Conservation (phyloP, 2,113 vertebrate species). For the Hippocampus guttulatus region DNA sequence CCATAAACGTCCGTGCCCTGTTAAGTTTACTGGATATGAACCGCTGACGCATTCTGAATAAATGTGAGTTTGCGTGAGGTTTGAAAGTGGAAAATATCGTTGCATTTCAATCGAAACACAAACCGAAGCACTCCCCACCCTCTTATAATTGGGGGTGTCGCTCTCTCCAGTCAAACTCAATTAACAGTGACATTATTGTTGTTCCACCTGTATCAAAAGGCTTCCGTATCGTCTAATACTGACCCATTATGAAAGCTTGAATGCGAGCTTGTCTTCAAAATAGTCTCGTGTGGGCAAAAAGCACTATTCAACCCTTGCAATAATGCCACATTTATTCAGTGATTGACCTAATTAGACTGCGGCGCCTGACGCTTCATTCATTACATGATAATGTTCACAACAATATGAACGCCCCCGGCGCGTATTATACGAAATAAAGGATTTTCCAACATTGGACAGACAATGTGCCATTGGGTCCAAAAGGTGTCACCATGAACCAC, state of each 20-base stretch:
- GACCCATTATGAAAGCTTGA: slow-evolving; percentile 1
- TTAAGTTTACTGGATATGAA: background rate
- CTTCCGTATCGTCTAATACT: background rate
- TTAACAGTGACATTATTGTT: background rate
- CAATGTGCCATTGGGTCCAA: slow-evolving; percentile 46
- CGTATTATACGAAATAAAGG: slow-evolving; percentile 47
- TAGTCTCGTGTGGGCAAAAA: slow-evolving; percentile 20
- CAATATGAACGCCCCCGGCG: slow-evolving; percentile 43
- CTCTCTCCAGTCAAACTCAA: background rate
- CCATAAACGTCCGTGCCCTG: background rate
- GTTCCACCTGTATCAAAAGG: background rate
- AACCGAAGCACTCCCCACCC: background rate
- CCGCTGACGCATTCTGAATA: background rate
- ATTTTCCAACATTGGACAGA: slow-evolving; percentile 31
- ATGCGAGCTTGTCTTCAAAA: slow-evolving; percentile 10
- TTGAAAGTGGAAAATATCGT: slow-evolving; percentile 1
- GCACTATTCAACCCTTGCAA: slow-evolving; percentile 16
- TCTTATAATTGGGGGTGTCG: background rate
- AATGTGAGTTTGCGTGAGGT: background rate
- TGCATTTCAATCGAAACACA: background rate
- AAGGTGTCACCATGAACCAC: slow-evolving; percentile 40
- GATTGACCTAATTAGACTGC: slow-evolving; percentile 34
- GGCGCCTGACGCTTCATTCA: slow-evolving; percentile 30
- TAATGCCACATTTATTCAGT: slow-evolving; percentile 19
- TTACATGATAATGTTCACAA: slow-evolving; percentile 44